A percentile compares a stretch with the other conserved stretches of the same genome.
Conservation (phyloP, 53 echinoderm and acorn worm genomes). For the Mesocentrotus franciscanus region DNA sequence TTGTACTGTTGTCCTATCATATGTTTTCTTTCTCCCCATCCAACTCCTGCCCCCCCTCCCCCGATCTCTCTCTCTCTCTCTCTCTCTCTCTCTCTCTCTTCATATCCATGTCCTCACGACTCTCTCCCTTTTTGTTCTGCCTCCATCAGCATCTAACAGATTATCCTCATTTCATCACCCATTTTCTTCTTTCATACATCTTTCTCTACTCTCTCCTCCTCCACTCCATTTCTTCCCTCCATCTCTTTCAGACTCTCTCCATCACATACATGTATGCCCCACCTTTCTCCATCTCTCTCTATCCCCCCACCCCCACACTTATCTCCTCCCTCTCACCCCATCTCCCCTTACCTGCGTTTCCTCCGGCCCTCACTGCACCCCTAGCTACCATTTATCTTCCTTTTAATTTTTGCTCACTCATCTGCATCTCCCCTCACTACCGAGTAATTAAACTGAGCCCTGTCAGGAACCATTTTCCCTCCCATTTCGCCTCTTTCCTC, state of each 20-base stretch:
- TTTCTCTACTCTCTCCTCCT: not conserved
- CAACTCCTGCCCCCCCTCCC: not conserved
- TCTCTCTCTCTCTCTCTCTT: not conserved
- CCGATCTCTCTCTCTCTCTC: not conserved
- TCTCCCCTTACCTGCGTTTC: slow-evolving; percentile 14
- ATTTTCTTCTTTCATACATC: not conserved
- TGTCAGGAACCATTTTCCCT: slow-evolving; percentile 32
- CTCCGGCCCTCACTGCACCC: slow-evolving; percentile 16
- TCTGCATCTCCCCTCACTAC: slow-evolving; percentile 8
- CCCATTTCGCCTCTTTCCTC: slow-evolving; percentile 34
- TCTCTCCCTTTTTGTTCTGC: not conserved
- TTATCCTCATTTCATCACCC: not conserved
- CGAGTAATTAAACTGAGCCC: slow-evolving; percentile 12
- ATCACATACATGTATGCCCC: not conserved
- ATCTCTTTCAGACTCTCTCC: not conserved
- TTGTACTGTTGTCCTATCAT: not conserved
- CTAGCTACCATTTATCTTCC: not conserved
- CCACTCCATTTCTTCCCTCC: not conserved
- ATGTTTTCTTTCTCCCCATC: not conserved
- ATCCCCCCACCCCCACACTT: not conserved
- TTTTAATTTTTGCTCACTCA: slow-evolving; percentile 18
- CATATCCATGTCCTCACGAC: not conserved
- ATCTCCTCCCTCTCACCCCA: too few species aligned
- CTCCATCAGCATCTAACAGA: not conserved
- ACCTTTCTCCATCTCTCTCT: not conserved